phyloP scores from a whole-genome alignment of 2,797 vertebrate genomes.

The Smutsia gigantea region DNA sequence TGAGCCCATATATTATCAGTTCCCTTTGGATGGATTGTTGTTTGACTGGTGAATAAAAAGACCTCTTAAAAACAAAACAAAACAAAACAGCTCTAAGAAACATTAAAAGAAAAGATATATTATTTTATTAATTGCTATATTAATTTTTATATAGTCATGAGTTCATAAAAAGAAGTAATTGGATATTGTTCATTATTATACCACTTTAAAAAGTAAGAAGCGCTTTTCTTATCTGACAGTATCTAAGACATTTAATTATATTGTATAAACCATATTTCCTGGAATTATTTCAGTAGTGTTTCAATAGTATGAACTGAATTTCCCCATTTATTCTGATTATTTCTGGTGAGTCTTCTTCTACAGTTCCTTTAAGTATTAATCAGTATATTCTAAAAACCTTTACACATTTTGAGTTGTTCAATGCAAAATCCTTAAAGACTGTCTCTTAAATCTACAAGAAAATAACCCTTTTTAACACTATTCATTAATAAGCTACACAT shows the following conservation, averaged over 20 bases:
- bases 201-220: slow-evolving; percentile 61
- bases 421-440: slow-evolving; percentile 78
- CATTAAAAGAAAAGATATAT: slow-evolving; percentile 81
- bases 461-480: not conserved
- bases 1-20: slow-evolving; percentile 68
- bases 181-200: slow-evolving; percentile 68
- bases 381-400: slow-evolving; percentile 35
- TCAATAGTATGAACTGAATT: slow-evolving; percentile 36
- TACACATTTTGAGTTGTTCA: slow-evolving; percentile 74
- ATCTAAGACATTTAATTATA: slow-evolving; percentile 30
- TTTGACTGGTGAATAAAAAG: slow-evolving; percentile 77
- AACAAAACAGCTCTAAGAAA: slow-evolving; percentile 69
- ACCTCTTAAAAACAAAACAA: slow-evolving; percentile 56
- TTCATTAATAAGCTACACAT: not conserved
- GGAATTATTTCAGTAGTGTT: slow-evolving; percentile 77
- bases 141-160: slow-evolving; percentile 83
- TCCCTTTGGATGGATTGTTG: slow-evolving; percentile 74
- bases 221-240: slow-evolving; percentile 70
- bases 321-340: slow-evolving; percentile 63
- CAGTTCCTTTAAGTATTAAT: slow-evolving; percentile 36
- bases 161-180: slow-evolving; percentile 64
- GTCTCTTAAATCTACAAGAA: slow-evolving; percentile 63
- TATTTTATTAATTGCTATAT: slow-evolving; percentile 83
- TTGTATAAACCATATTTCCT: slow-evolving; percentile 46
- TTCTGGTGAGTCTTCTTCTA: not conserved